Conservation (phyloP, 2,888 invertebrate species). For the Ophion ellenae region DNA sequence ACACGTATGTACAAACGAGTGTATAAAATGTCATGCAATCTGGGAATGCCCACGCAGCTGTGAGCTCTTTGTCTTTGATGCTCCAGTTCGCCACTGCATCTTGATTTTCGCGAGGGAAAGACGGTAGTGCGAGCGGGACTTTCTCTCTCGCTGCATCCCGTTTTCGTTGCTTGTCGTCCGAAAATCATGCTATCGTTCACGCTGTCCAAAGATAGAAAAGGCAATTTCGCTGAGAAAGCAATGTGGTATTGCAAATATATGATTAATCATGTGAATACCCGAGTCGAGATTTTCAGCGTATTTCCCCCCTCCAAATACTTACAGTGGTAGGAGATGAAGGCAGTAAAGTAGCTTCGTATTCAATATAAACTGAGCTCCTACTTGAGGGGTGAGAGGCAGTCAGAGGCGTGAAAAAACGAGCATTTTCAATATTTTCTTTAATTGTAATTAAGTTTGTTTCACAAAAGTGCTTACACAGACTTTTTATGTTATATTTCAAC, state of each 20-base stretch:
- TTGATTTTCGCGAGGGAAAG: constrained; percentile 50
- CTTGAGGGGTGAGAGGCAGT: too few relatives aligned
- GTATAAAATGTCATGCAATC: constrained; percentile 47
- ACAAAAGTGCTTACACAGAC: too few relatives aligned
- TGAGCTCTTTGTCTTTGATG: constrained; percentile 68
- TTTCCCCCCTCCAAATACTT: too few relatives aligned
- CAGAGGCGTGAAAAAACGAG: too few relatives aligned
- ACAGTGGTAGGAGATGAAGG: too few relatives aligned
- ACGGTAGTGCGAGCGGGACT: constrained; percentile 10
- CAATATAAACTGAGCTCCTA: too few relatives aligned
- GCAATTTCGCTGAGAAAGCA: constrained; percentile 30
- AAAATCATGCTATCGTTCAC: constrained; percentile 56
- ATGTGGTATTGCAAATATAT: constrained; percentile 13
- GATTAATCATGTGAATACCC: too few relatives aligned
- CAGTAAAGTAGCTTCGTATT: too few relatives aligned
- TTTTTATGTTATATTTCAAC: too few relatives aligned
- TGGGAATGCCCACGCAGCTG: constrained; percentile 67
- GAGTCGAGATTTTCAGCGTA: too few relatives aligned
- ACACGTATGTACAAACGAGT: background rate
- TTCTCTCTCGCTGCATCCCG: constrained; percentile 1
- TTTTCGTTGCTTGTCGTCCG: background rate
- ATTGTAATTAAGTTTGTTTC: too few relatives aligned
- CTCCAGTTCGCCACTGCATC: constrained; percentile 62
- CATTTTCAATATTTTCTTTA: too few relatives aligned
- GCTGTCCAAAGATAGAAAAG: constrained; percentile 29